phyloP scores from a whole-genome alignment of 1,140 invertebrate genomes.

The Caenorhabditis brenneri region DNA sequence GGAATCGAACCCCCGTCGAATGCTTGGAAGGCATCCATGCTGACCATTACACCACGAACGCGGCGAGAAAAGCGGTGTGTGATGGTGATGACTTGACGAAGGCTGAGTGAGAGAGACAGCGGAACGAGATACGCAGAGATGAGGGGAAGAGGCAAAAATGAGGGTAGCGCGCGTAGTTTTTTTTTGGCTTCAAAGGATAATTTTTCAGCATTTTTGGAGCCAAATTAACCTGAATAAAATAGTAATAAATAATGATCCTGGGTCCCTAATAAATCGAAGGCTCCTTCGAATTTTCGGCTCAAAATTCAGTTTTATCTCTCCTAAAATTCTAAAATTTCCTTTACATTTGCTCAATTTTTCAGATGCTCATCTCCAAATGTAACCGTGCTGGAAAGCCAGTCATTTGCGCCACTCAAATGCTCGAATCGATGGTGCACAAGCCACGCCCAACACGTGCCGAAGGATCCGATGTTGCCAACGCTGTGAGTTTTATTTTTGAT shows the following conservation, averaged over 20 bases:
- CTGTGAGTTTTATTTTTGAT: constrained; percentile 67
- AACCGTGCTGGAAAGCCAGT: constrained; percentile 75
- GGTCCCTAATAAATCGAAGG: no score
- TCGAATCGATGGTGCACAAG: constrained; percentile 73
- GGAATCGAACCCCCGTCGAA: constrained; percentile 43
- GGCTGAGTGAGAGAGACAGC: constrained; percentile 53
- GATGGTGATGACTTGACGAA: no score
- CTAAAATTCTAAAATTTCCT: background rate
- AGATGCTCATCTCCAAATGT: constrained; percentile 74
- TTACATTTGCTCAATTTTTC: background rate
- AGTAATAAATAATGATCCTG: no score
- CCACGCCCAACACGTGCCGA: constrained; percentile 76
- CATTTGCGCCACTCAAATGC: constrained; percentile 76
- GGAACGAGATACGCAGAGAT: no score
- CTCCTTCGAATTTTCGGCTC: no score
- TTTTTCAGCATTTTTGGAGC: no score
- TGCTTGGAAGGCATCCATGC: constrained; percentile 47
- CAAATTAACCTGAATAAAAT: no score
- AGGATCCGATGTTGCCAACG: constrained; percentile 77
- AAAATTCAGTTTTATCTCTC: no score
- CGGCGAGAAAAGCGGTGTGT: background rate
- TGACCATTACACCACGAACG: background rate
- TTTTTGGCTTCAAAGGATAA: no score
- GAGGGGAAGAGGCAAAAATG: background rate
- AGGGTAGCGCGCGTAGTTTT: no score